Base-by-base conservation (phyloP, 64 coral and sea anemone species). In the Montipora efflorescens region DNA sequence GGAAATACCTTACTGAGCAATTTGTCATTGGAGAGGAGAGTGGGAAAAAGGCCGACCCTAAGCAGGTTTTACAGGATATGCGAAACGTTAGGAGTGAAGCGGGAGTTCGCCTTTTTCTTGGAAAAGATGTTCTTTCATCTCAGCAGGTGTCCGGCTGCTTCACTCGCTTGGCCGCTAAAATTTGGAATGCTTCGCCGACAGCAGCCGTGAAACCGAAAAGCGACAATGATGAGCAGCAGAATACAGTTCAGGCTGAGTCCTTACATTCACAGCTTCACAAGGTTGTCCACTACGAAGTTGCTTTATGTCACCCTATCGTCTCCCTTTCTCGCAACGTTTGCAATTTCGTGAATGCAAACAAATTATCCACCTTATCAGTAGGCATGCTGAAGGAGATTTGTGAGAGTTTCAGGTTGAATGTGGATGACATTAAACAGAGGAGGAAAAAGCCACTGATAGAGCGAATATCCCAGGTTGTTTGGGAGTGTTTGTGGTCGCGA, bases 61-160 rank as follows among this genome's bases (percentile, higher is more conserved):
- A 83, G 46, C 67, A 92, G 51, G 79, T 92, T 43, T 59, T 66
- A 3, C 36, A n/a, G 8, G 80, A 92, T 58, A 92, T 84, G 90
- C 68, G 80, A 50, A 59, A 10, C 36, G 79, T 81, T 2, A 74
- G 68, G 71, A 50, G 48, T 76, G 90, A 92, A 36, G 19, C 69
- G 7, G 46, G 45, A 8, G 80, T 53, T 76, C 72, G 90, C 8
- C 48, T 71, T 22, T 92, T 92, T 76, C 8, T 23, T 52, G 58
- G 80, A 75, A 28, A 74, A 47, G 90, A 92, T 83, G 68, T 80
- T 50, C 48, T 92, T 44, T 75, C 47, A 21, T 20, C 66, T 5
- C 49, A 49, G 19, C 67, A 92, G 23, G 73, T 84, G 5, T 20
- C 64, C 0, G 21, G 79, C 13, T 92, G 74, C 68, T 92, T 92